Conservation (phyloP, 2,113 vertebrate genomes). For the Thryonomys swinderianus region DNA sequence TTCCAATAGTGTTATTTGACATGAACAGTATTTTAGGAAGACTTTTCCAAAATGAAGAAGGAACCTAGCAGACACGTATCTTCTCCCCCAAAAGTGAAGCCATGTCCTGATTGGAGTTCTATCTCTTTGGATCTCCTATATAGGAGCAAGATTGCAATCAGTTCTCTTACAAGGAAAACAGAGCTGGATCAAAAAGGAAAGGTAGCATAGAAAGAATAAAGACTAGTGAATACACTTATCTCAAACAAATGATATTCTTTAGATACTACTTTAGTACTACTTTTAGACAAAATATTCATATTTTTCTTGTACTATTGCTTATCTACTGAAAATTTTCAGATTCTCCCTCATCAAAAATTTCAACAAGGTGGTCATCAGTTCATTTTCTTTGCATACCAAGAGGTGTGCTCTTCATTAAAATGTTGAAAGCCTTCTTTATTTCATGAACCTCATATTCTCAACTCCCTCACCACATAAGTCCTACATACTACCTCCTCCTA, state of each 20-base stretch:
- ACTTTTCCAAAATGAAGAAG: conserved; percentile 12
- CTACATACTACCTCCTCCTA: neutral
- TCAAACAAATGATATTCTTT: neutral
- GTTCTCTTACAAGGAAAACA: neutral
- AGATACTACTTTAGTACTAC: neutral
- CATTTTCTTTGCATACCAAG: neutral
- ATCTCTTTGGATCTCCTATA: neutral
- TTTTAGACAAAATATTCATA: neutral
- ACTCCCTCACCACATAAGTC: neutral
- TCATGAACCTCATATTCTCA: neutral
- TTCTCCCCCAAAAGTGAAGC: neutral
- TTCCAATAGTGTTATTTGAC: neutral
- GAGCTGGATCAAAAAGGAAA: neutral
- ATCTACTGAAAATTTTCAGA: neutral
- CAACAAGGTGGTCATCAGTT: neutral
- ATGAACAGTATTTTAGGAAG: neutral
- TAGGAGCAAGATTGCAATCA: neutral
- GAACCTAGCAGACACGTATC: neutral
- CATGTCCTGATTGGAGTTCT: neutral
- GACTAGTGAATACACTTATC: neutral
- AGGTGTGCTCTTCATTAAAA: neutral
- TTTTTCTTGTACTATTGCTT: neutral
- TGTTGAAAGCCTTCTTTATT: neutral
- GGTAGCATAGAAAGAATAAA: neutral
- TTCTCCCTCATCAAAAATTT: neutral